Evolutionary conservation across 1,140 invertebrate species (phyloP).

Genomic region (Drosophila miranda): DNA sequence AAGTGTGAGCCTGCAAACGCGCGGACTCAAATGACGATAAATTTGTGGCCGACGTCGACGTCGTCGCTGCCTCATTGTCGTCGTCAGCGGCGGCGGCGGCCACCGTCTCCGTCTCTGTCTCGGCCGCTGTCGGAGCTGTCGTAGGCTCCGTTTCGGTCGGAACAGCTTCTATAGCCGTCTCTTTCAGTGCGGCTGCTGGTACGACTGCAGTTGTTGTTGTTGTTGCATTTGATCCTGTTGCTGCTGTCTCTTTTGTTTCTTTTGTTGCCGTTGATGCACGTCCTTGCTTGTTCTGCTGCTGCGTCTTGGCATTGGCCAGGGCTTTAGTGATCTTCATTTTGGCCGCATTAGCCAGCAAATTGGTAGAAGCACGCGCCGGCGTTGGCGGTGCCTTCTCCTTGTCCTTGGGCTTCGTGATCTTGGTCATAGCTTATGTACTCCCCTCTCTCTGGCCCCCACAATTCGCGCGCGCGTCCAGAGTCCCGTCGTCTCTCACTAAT

Average conservation of each 20-base stretch:
- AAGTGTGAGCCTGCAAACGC: conserved; percentile 64
- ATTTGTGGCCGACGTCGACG: conserved; percentile 58
- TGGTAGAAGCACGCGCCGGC: conserved; percentile 16
- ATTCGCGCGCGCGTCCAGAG: no score
- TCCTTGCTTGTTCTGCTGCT: conserved; percentile 41
- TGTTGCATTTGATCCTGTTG: conserved; percentile 11
- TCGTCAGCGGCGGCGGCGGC: conserved; percentile 13
- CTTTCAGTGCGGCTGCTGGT: conserved; percentile 52
- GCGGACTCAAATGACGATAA: conserved; percentile 76
- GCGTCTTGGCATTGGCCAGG: conserved; percentile 59
- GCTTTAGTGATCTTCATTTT: conserved; percentile 75
- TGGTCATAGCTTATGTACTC: conserved; percentile 52
- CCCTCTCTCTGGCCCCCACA: not conserved
- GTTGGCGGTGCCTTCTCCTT: conserved; percentile 43
- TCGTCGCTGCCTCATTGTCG: conserved; percentile 24
- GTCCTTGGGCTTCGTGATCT: conserved; percentile 65
- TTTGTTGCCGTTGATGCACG: conserved; percentile 22
- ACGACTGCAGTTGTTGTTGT: conserved; percentile 13
- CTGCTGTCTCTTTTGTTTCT: conserved; percentile 28
- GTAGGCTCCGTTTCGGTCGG: conserved; percentile 34
- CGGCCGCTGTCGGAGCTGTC: conserved; percentile 16
- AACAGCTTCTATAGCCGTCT: conserved; percentile 53
- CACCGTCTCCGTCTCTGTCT: conserved; percentile 35
- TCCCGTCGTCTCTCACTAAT: not conserved
- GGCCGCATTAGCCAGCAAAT: conserved; percentile 65